phyloP scores from a whole-genome alignment of 2,797 vertebrate species.

The Etheostoma perlongum region DNA sequence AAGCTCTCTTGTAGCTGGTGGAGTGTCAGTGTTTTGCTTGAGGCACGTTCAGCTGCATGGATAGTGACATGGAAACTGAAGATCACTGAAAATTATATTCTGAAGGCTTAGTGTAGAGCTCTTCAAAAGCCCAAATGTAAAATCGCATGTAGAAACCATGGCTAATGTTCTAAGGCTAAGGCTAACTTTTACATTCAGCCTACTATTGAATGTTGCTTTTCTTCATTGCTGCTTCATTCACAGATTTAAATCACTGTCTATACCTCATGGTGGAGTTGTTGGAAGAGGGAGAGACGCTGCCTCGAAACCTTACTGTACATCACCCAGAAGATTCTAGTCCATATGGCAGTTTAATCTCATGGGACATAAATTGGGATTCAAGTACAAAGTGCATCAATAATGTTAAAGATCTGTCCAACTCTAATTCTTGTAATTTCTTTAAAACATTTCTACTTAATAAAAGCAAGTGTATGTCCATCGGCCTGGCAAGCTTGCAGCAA shows the following conservation, averaged over 20 bases:
- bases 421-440: constrained; percentile 20
- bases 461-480: not conserved
- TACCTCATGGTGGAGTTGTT: not conserved
- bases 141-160: not conserved
- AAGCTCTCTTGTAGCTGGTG: constrained; percentile 11
- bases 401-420: constrained; percentile 4
- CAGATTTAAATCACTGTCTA: not conserved
- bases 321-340: not conserved
- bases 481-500: constrained; percentile 8
- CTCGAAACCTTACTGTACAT: not conserved
- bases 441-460: not conserved
- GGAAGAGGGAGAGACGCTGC: not conserved
- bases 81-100: constrained; percentile 30
- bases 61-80: constrained; percentile 2
- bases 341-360: not conserved
- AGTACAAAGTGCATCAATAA: not conserved
- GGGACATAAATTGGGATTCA: constrained; percentile 11
- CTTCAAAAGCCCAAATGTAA: not conserved
- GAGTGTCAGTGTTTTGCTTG: constrained; percentile 25
- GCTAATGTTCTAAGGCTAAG: not conserved
- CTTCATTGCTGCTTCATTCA: not conserved
- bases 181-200: not conserved
- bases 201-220: not conserved
- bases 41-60: constrained; percentile 1
- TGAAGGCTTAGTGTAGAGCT: not conserved